These are phyloP conservation scores for Ichneumoninae sp. DNA, from an alignment of 2,888 invertebrate genomes.

Conservation along the genomic window DNA sequence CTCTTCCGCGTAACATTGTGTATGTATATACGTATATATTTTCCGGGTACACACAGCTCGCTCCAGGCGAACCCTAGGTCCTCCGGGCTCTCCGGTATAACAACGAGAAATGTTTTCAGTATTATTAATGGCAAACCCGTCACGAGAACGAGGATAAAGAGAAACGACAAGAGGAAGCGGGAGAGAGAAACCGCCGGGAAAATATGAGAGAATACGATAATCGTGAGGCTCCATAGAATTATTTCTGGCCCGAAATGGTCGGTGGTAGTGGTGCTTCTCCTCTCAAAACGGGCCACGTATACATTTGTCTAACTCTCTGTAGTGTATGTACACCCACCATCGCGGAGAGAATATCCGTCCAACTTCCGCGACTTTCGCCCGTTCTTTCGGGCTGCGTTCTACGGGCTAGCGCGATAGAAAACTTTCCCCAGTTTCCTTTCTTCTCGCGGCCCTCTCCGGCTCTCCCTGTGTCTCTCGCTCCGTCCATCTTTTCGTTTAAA, in stretches of 20 bases:
- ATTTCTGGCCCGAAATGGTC: conserved; percentile 40
- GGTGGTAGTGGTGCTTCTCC: conserved; percentile 11
- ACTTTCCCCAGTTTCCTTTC: conserved; percentile 45
- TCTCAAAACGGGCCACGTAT: conserved; percentile 5
- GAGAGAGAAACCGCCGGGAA: conserved; percentile 2
- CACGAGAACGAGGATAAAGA: conserved; percentile 24
- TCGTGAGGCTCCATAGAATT: conserved; percentile 42
- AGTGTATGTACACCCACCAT: neutral
- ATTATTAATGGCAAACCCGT: conserved; percentile 63
- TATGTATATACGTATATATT: neutral
- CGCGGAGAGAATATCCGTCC: conserved; percentile 1
- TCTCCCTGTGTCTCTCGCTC: conserved; percentile 6
- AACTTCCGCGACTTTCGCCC: conserved; percentile 16
- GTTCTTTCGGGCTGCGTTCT: conserved; percentile 18
- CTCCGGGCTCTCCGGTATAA: conserved; percentile 31
- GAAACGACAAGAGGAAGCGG: conserved; percentile 7
- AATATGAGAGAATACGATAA: conserved; percentile 48
- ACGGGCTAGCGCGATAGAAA: conserved; percentile 7
- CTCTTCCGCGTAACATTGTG: conserved; percentile 44
- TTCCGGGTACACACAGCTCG: conserved; percentile 20
- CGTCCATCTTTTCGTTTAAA: conserved; percentile 18
- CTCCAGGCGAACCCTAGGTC: conserved; percentile 21
- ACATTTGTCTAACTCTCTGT: conserved; percentile 5
- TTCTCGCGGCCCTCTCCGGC: neutral
- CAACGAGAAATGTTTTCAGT: conserved; percentile 63